Conservation (phyloP, 2,888 invertebrate genomes). For the Pristionchus maxplancki region DNA sequence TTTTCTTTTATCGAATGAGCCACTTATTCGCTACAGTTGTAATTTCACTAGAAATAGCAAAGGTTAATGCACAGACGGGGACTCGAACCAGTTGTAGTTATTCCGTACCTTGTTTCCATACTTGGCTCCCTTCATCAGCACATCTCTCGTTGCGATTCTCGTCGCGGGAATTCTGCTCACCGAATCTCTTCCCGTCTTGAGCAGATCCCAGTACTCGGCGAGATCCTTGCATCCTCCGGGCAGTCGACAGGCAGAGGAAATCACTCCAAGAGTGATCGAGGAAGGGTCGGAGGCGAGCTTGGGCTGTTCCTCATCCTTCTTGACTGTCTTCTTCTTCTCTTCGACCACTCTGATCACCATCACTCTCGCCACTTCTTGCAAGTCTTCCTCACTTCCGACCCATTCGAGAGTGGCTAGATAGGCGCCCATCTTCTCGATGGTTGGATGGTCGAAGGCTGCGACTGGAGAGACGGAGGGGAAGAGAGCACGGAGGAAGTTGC, state of each 20-base stretch:
- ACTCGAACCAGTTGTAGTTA: neutral
- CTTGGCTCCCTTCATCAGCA: slow-evolving; percentile 60
- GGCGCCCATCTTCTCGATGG: slow-evolving; percentile 56
- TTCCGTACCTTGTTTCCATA: slow-evolving; percentile 36
- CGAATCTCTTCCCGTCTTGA: slow-evolving; percentile 66
- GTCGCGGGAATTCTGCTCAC: slow-evolving; percentile 67
- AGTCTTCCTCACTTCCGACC: neutral
- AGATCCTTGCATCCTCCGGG: slow-evolving; percentile 67
- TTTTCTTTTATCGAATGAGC: neutral
- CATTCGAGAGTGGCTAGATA: slow-evolving; percentile 49
- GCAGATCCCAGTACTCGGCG: slow-evolving; percentile 68
- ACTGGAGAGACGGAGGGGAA: slow-evolving; percentile 59
- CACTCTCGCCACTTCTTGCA: neutral
- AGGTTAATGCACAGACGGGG: neutral
- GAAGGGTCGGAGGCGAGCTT: neutral
- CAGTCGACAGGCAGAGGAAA: slow-evolving; percentile 70
- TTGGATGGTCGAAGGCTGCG: slow-evolving; percentile 62
- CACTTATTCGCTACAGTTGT: neutral
- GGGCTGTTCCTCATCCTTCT: neutral
- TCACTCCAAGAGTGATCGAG: slow-evolving; percentile 54
- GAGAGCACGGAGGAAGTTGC: slow-evolving; percentile 59
- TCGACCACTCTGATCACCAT: neutral
- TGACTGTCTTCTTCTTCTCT: neutral
- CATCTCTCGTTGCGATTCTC: slow-evolving; percentile 68
- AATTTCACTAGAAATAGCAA: no score